Evolutionary conservation across 2,113 vertebrate genomes (phyloP), one percentile per base, ranked within the genome.

Genomic region (Dascyllus trimaculatus): DNA sequence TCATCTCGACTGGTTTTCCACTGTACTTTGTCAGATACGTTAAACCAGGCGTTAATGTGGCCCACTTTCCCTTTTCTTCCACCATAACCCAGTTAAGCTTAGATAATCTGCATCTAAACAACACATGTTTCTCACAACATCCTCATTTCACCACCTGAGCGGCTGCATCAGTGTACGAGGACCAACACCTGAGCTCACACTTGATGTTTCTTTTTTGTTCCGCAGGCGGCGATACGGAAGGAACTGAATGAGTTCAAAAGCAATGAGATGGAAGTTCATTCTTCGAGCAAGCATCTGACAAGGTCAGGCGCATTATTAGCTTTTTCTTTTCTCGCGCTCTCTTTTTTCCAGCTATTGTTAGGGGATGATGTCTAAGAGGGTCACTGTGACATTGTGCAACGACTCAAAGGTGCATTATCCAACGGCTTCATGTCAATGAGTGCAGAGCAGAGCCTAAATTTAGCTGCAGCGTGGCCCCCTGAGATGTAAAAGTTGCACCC

Each of bases 231-330:
- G 15, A 99, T 99, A 91, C 96, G 98, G 54, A 99, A 99, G 81
- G 98, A 99, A 90, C 95, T 99, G 76, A 99, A 99, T 14, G 98
- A 99, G 82, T 99, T 99, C 94, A 99, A 99, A 82, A 99, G 97
- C 64, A 98, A 97, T 1, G 98, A 99, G 92, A 99, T 99, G 98
- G 97, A 99, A 89, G 98, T 99, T 26, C 98, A 99, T 22, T 96
- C 97, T 6, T 98, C 97, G 1, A 99, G 98, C 96, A 98, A 97
- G 89, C 98, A 99, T 83, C 94, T 99, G 95, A 99, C 98, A 67
- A 98, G 98, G 98, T 99, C 83, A 83, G 95, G 0, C n/a, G 1
- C 0, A 4, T 21, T 0, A 43, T 46, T 43, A 1, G 5, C 17
- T 35, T 4, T 11, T 22, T 1, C 17, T 45, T 10, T 35, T 32